Conservation (phyloP, 1,140 invertebrate genomes). For the Luehdorfia chinensis region DNA sequence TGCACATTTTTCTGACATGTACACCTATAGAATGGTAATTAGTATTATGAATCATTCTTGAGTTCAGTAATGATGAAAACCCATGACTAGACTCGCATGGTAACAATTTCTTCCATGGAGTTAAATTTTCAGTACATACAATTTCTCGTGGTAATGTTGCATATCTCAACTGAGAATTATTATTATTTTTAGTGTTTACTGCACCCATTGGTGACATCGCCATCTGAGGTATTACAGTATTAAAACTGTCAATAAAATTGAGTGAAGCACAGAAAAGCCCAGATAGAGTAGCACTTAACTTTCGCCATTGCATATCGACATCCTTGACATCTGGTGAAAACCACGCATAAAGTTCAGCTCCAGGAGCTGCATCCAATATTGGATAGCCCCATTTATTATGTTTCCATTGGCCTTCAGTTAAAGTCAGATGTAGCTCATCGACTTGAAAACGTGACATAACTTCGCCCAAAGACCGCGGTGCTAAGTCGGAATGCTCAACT, state of each 20-base stretch:
- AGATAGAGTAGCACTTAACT: constrained; percentile 92
- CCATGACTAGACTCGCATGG: constrained; percentile 94
- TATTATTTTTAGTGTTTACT: constrained; percentile 74
- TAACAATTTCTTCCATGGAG: constrained; percentile 97
- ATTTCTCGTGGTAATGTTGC: constrained; percentile 95
- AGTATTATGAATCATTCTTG: constrained; percentile 93
- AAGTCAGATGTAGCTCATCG: constrained; percentile 92
- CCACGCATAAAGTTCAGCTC: constrained; percentile 96
- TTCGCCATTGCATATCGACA: constrained; percentile 91
- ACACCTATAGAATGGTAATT: constrained; percentile 95
- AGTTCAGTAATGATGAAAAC: constrained; percentile 91
- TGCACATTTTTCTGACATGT: constrained; percentile 89
- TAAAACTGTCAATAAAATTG: constrained; percentile 95
- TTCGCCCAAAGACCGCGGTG: constrained; percentile 94
- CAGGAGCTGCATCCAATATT: constrained; percentile 90
- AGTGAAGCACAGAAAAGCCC: constrained; percentile 97
- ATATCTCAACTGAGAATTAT: constrained; percentile 85
- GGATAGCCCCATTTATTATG: constrained; percentile 96
- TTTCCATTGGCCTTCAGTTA: constrained; percentile 96
- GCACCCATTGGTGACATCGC: constrained; percentile 88
- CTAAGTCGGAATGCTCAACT: constrained; percentile 91
- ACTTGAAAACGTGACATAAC: constrained; percentile 91
- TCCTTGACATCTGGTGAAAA: constrained; percentile 80
- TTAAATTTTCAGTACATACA: constrained; percentile 99
- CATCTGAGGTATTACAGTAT: constrained; percentile 90